Conservation (phyloP, 2,888 invertebrate genomes). For the Netelia inedita region DNA sequence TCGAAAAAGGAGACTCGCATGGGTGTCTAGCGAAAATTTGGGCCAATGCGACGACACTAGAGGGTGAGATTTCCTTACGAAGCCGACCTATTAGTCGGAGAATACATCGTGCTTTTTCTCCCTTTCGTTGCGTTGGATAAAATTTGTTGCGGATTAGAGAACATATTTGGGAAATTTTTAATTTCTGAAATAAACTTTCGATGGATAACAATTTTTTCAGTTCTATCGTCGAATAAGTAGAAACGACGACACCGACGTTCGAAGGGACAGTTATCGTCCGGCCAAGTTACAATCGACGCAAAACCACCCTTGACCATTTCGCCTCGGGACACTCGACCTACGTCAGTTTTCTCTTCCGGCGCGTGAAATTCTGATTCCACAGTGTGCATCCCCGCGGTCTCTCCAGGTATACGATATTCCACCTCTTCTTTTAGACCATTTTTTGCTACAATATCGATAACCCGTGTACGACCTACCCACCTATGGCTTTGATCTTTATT, state of each 20-base stretch:
- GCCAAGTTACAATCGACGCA: background rate
- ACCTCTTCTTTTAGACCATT: background rate
- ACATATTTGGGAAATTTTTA: too few relatives aligned
- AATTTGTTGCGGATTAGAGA: too few relatives aligned
- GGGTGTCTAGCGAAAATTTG: background rate
- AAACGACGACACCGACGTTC: background rate
- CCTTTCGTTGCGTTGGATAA: background rate
- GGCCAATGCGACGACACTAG: too few relatives aligned
- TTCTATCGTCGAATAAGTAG: background rate
- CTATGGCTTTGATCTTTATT: constrained; percentile 48
- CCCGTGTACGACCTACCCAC: background rate
- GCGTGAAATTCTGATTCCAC: constrained; percentile 19
- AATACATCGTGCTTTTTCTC: background rate
- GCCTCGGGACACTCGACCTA: background rate
- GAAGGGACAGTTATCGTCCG: too few relatives aligned
- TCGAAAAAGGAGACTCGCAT: background rate
- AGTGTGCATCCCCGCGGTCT: constrained; percentile 3
- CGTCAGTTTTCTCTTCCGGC: background rate
- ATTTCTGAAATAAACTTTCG: background rate
- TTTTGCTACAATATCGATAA: constrained; percentile 19
- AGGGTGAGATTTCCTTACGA: too few relatives aligned
- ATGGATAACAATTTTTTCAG: background rate
- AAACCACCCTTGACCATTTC: background rate
- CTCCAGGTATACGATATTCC: constrained; percentile 24
- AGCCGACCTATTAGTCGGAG: too few relatives aligned